phyloP scores from a whole-genome alignment of 2,797 vertebrate genomes.

The Rhodeus uyekii region DNA sequence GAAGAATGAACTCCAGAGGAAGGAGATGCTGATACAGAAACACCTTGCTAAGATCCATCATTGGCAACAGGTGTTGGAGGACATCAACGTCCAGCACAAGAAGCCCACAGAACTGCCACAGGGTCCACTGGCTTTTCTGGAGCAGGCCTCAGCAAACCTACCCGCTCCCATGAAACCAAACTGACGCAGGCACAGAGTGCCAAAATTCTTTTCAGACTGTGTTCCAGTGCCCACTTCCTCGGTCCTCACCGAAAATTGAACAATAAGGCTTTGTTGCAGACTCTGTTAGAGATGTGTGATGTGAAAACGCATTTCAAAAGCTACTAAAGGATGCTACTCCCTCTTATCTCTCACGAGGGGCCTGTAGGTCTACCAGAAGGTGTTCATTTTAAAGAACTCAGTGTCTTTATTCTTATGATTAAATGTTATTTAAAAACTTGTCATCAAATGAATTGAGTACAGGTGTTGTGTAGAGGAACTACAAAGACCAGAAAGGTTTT shows the following conservation, averaged over 20 bases:
- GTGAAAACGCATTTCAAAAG: background rate
- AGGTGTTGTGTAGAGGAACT: background rate
- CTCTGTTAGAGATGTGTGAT: background rate
- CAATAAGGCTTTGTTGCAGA: background rate
- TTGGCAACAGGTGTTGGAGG: conserved; percentile 96
- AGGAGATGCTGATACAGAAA: conserved; percentile 93
- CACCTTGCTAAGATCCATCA: conserved; percentile 90
- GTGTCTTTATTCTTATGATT: too few relatives aligned
- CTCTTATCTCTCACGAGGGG: background rate
- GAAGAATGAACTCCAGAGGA: conserved; percentile 92
- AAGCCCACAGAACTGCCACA: conserved; percentile 89
- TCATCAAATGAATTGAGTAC: too few relatives aligned
- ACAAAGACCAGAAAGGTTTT: background rate
- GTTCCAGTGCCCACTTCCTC: background rate
- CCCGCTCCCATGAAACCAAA: conserved; percentile 92
- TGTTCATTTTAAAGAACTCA: background rate
- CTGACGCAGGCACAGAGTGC: conserved; percentile 50
- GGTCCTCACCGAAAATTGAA: background rate
- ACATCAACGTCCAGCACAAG: conserved; percentile 89
- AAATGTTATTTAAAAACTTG: too few relatives aligned
- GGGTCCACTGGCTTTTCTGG: conserved; percentile 89
- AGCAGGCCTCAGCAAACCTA: conserved; percentile 93
- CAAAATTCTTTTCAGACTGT: background rate
- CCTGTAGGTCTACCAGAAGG: background rate
- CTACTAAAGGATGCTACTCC: background rate